Percentiles rank a stretch among this genome's conserved stretches.
phyloP scores from a whole-genome alignment of 2,797 vertebrate species.

The Chromobotia macracanthus region DNA sequence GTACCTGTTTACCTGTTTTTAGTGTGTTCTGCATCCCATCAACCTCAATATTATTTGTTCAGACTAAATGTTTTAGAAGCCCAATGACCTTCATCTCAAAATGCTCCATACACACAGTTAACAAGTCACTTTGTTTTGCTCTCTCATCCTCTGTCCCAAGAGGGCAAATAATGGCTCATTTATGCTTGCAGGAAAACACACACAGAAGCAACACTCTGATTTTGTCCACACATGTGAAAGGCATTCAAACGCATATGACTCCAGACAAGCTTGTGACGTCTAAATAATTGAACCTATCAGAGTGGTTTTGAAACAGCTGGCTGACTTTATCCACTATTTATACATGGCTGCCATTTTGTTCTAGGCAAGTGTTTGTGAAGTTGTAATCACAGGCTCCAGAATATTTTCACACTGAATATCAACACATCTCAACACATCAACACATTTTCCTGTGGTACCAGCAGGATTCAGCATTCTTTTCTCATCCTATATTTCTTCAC shows the following conservation, averaged over 20 bases:
- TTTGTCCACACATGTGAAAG: slow-evolving; percentile 37
- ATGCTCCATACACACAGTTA: not conserved
- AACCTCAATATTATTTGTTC: slow-evolving; percentile 20
- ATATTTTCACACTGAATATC: slow-evolving; percentile 31
- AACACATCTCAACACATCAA: slow-evolving; percentile 31
- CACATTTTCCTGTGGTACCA: slow-evolving; percentile 17
- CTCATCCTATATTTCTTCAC: slow-evolving; percentile 1
- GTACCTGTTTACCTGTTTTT: not conserved
- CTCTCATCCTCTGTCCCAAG: not conserved
- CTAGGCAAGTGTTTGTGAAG: slow-evolving; percentile 16
- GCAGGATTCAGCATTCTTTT: slow-evolving; percentile 13
- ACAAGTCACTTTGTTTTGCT: slow-evolving; percentile 1
- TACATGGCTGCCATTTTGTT: slow-evolving; percentile 31
- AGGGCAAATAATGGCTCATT: slow-evolving; percentile 12
- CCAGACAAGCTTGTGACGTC: slow-evolving; percentile 8
- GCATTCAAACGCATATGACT: slow-evolving; percentile 33
- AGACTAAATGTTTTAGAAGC: slow-evolving; percentile 25
- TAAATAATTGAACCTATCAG: slow-evolving; percentile 57
- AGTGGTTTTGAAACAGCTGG: slow-evolving; percentile 37
- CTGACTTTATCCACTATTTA: slow-evolving; percentile 44
- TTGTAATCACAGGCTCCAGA: not conserved
- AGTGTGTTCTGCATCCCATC: not conserved
- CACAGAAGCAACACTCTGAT: not conserved
- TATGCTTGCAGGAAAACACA: not conserved
- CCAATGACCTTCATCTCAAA: slow-evolving; percentile 26